Evolutionary conservation across 2,113 vertebrate genomes (phyloP).

Genomic region (Odontesthes bonariensis): DNA sequence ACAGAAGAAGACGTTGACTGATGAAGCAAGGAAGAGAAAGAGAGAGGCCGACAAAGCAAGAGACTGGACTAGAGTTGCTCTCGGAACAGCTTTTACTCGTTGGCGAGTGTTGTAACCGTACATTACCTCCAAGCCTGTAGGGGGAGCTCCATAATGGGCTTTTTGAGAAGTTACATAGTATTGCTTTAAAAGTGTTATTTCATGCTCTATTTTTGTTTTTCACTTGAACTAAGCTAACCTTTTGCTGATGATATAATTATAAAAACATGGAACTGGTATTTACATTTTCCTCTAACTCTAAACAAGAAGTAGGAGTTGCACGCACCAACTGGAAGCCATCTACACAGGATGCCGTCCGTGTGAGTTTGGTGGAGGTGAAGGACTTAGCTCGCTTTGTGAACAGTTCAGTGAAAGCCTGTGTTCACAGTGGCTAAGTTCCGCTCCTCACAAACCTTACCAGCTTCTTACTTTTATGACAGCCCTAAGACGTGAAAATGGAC

Average conservation of each 20-base stretch:
- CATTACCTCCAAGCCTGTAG: too few species aligned
- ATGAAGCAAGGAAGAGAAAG: too few species aligned
- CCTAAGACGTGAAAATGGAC: slow-evolving; percentile 27
- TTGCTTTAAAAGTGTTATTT: too few species aligned
- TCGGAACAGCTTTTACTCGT: too few species aligned
- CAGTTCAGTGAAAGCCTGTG: slow-evolving; percentile 83
- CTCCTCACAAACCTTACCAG: slow-evolving; percentile 77
- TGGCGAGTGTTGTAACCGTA: too few species aligned
- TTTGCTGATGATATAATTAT: background rate
- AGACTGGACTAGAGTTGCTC: too few species aligned
- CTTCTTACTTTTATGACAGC: slow-evolving; percentile 31
- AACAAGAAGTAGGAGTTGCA: background rate
- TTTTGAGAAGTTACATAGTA: too few species aligned
- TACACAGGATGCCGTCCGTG: background rate
- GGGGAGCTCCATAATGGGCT: too few species aligned
- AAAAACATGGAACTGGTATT: background rate
- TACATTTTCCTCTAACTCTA: background rate
- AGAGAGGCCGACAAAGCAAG: too few species aligned
- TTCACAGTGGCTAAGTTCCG: slow-evolving; percentile 94
- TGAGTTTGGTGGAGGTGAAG: slow-evolving; percentile 82
- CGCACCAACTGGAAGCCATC: background rate
- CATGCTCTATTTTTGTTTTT: too few species aligned
- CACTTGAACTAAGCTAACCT: background rate
- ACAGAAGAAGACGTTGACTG: too few species aligned
- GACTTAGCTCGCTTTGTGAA: slow-evolving; percentile 90